A percentile compares a stretch with the other conserved stretches of the same genome.
These are phyloP conservation scores for Falcaria lacertinaria DNA, from an alignment of 2,888 invertebrate species.

Conservation along the genomic window DNA sequence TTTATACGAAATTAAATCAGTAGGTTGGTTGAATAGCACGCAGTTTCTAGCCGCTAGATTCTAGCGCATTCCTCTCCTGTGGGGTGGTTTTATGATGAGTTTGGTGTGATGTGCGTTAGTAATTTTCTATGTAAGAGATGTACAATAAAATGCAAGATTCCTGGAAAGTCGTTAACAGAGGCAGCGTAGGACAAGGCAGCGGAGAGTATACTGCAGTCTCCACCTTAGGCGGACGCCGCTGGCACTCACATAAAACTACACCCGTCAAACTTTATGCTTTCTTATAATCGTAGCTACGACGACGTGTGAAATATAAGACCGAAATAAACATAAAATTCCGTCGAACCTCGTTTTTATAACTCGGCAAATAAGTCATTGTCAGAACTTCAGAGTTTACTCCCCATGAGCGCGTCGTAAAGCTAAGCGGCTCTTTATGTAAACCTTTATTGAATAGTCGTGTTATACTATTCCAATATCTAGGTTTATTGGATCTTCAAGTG, in stretches of 20 bases:
- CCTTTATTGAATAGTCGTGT: conserved; percentile 42
- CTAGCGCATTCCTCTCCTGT: too few species aligned
- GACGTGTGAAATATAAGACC: conserved; percentile 60
- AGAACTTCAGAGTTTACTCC: conserved; percentile 43
- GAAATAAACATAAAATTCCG: conserved; percentile 56
- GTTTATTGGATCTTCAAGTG: background rate
- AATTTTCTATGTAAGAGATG: background rate
- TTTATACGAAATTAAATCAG: too few species aligned
- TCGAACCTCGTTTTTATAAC: conserved; percentile 53
- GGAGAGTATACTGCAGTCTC: background rate
- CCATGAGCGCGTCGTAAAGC: conserved; percentile 50
- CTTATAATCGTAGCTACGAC: conserved; percentile 53
- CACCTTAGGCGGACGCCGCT: conserved; percentile 1
- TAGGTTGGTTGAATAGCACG: too few species aligned
- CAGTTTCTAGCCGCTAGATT: too few species aligned
- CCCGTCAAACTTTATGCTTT: conserved; percentile 50
- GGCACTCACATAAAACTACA: conserved; percentile 39
- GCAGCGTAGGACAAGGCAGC: conserved; percentile 11
- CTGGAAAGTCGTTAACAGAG: conserved; percentile 18
- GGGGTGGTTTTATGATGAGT: too few species aligned
- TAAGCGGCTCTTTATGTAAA: conserved; percentile 32
- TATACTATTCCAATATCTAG: conserved; percentile 16
- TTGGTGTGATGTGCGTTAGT: too few species aligned
- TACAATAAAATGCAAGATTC: conserved; percentile 15
- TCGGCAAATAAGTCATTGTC: conserved; percentile 61